Evolutionary conservation across 2,888 invertebrate genomes (phyloP).

Genomic region (Agonopterix heracliana): DNA sequence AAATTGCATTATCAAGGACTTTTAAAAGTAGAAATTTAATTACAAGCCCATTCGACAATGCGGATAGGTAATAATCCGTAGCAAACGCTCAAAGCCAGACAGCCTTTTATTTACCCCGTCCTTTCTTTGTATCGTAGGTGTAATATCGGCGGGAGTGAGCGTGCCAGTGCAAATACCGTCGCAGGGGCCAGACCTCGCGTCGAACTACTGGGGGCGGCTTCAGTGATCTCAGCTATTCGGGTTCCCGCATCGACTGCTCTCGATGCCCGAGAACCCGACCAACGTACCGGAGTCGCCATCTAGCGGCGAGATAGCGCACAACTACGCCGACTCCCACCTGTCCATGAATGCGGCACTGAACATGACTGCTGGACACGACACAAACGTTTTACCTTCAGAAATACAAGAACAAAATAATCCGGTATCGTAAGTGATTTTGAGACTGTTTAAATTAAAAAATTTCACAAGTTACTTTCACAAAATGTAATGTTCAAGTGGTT

Average conservation of each 20-base stretch:
- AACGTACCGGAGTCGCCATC: slow-evolving; percentile 58
- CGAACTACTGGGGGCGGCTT: slow-evolving; percentile 93
- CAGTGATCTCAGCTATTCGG: slow-evolving; percentile 96
- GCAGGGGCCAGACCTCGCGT: slow-evolving; percentile 85
- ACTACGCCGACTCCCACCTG: slow-evolving; percentile 63
- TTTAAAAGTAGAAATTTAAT: too few relatives aligned
- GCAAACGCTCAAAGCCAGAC: neutral
- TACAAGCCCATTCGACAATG: too few relatives aligned
- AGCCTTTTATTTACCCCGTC: slow-evolving; percentile 9
- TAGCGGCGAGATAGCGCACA: slow-evolving; percentile 67
- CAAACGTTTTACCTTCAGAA: slow-evolving; percentile 58
- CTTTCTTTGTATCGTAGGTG: slow-evolving; percentile 77
- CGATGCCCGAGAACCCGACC: slow-evolving; percentile 79
- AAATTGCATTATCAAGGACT: too few relatives aligned
- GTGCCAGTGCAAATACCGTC: slow-evolving; percentile 95
- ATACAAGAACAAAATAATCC: slow-evolving; percentile 58
- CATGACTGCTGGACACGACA: slow-evolving; percentile 73
- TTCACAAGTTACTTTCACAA: slow-evolving; percentile 10
- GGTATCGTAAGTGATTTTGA: slow-evolving; percentile 42
- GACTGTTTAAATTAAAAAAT: slow-evolving; percentile 18
- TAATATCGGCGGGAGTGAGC: slow-evolving; percentile 94
- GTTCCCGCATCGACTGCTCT: slow-evolving; percentile 86
- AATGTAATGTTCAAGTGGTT: neutral
- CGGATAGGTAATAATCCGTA: slow-evolving; percentile 3
- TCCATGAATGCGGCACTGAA: slow-evolving; percentile 69